A percentile compares a stretch with the other conserved stretches of the same genome.
Conservation (phyloP, 2,888 invertebrate genomes). For the Punctoribates punctum region DNA sequence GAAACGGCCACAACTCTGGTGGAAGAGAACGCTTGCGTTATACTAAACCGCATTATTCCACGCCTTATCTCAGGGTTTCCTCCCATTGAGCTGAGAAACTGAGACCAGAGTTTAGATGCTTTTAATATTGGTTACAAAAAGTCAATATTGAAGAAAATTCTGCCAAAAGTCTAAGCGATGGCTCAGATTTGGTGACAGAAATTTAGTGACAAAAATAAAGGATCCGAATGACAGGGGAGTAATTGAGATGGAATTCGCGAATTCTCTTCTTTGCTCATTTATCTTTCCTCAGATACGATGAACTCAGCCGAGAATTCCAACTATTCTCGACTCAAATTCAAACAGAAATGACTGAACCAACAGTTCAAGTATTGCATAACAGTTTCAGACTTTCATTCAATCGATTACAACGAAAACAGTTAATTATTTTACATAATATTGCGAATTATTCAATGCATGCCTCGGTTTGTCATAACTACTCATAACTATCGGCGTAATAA, state of each 20-base stretch:
- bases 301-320: conserved; percentile 34
- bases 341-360: background rate
- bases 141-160: conserved; percentile 37
- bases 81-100: conserved; percentile 1
- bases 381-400: too few relatives aligned
- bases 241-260: conserved; percentile 36
- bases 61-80: conserved; percentile 1
- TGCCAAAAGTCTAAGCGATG: conserved; percentile 23
- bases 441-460: too few relatives aligned
- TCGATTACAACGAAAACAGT: too few relatives aligned
- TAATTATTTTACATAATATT: too few relatives aligned
- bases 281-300: conserved; percentile 34
- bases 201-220: conserved; percentile 18
- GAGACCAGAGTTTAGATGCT: conserved; percentile 22
- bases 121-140: conserved; percentile 31
- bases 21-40: conserved; percentile 34
- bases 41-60: conserved; percentile 34
- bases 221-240: conserved; percentile 32
- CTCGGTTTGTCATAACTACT: too few relatives aligned
- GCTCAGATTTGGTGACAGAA: conserved; percentile 36
- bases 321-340: conserved; percentile 20
- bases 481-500: too few relatives aligned
- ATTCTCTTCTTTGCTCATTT: conserved; percentile 33
- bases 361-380: too few relatives aligned
- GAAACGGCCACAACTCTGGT: background rate